phyloP scores from a whole-genome alignment of 2,797 vertebrate species.

The Enteromius anoplus region DNA sequence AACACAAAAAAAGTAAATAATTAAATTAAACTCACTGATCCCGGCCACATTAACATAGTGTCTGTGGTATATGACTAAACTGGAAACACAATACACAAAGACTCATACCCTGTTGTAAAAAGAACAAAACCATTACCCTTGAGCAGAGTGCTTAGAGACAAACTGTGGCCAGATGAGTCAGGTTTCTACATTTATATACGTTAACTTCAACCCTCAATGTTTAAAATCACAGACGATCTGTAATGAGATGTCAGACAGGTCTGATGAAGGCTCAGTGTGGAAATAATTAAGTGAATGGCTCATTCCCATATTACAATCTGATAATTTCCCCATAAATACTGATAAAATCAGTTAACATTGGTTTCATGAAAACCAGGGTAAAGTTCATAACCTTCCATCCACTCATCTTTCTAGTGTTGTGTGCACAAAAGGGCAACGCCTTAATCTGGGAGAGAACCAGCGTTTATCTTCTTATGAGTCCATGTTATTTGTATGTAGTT shows the following conservation, averaged over 20 bases:
- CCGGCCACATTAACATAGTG: neutral
- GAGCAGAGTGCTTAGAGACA: neutral
- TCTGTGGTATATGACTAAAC: neutral
- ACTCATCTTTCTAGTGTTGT: neutral
- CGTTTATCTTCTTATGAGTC: neutral
- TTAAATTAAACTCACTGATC: neutral
- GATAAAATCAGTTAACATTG: neutral
- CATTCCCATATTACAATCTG: neutral
- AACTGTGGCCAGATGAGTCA: neutral
- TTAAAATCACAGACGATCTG: neutral
- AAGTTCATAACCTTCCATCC: neutral
- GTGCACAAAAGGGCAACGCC: neutral
- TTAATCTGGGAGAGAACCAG: neutral
- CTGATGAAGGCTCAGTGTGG: neutral
- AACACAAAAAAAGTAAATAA: neutral
- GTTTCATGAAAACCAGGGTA: neutral
- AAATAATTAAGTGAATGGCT: neutral
- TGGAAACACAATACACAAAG: neutral
- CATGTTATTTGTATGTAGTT: neutral
- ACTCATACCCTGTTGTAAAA: neutral
- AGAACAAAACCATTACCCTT: neutral
- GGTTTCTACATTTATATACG: neutral
- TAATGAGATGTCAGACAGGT: neutral
- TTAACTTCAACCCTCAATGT: neutral
- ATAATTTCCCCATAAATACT: neutral